Evolutionary conservation across 2,888 invertebrate species (phyloP), one percentile per base, ranked within the genome.

Genomic region (Tachina grossa): DNA sequence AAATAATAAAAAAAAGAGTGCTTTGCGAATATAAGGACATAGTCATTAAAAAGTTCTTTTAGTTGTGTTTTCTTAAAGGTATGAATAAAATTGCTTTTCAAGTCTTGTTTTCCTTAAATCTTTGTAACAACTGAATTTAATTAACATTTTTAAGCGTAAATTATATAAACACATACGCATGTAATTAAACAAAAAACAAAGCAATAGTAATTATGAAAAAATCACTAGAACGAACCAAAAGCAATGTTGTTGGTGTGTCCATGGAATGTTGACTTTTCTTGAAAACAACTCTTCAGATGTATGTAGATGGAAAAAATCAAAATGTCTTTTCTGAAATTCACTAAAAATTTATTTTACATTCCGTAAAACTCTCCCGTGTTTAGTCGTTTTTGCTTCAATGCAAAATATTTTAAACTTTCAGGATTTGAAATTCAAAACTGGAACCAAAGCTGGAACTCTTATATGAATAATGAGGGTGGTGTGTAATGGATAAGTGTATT

Each of bases 91-190:
- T 55, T 57, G 51, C 41, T 45, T 59, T 3, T 63, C 43, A 80
- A 83, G 83, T 75, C 76, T 83, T 79, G 68, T 74, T 41, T 61
- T 41, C 31, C 11, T 31, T 22, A 55, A 68, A 49, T 51, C 72
- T 45, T 74, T 81, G 51, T 68, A 79, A 84, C n/a, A 84, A 77
- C 49, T 69, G 65, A 63, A 82, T 90, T 89, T 90, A 90, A 90
- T 90, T 89, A 90, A 90, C 90, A 90, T 88, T 90, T 89, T 89
- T 82, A 88, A 72, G 89, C 90, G 89, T 90, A 88, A 88, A 83
- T 87, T 83, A 88, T 87, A 88, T 83, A 75, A 88, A 72, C 72
- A 83, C 14, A 87, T 87, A 86, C 87, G 87, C 87, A 88, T 88
- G 84, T 86, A 86, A 87, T 82, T 83, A 87, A 88, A 87, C 75